Conservation (phyloP, 2,888 invertebrate genomes). For the Pterostichus madidus region DNA sequence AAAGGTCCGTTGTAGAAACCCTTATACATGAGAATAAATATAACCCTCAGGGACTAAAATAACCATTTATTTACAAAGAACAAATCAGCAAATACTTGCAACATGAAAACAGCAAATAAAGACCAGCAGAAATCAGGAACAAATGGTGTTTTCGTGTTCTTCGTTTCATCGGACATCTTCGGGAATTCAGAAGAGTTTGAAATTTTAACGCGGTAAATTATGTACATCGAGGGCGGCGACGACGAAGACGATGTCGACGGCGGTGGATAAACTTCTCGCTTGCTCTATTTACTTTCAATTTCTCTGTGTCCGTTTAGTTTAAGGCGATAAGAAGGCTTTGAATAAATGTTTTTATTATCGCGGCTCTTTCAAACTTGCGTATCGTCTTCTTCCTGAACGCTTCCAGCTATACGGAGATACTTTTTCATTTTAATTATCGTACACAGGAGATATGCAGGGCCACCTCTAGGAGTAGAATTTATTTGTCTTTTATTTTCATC, state of each 20-base stretch:
- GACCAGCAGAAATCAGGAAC: not conserved
- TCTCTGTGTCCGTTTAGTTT: slow-evolving; percentile 59
- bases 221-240: slow-evolving; percentile 2
- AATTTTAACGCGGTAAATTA: slow-evolving; percentile 57
- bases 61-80: slow-evolving; percentile 29
- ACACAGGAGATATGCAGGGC: slow-evolving; percentile 10
- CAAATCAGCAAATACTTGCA: no score
- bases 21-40: not conserved
- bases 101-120: slow-evolving; percentile 24
- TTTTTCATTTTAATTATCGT: slow-evolving; percentile 45
- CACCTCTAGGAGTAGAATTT: no score
- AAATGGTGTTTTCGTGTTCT: not conserved
- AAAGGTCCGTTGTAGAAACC: slow-evolving; percentile 12
- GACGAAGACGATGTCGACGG: no score
- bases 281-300: slow-evolving; percentile 60
- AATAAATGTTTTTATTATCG: slow-evolving; percentile 62
- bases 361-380: slow-evolving; percentile 23
- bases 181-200: slow-evolving; percentile 33
- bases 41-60: slow-evolving; percentile 5
- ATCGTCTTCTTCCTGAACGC: slow-evolving; percentile 26
- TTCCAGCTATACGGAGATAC: slow-evolving; percentile 22
- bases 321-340: slow-evolving; percentile 52
- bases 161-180: not conserved
- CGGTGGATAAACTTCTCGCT: slow-evolving; percentile 48
- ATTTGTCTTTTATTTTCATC: no score